These are phyloP conservation scores for Aplocera efformata DNA, from an alignment of 2,888 invertebrate genomes.

Conservation along the genomic window DNA sequence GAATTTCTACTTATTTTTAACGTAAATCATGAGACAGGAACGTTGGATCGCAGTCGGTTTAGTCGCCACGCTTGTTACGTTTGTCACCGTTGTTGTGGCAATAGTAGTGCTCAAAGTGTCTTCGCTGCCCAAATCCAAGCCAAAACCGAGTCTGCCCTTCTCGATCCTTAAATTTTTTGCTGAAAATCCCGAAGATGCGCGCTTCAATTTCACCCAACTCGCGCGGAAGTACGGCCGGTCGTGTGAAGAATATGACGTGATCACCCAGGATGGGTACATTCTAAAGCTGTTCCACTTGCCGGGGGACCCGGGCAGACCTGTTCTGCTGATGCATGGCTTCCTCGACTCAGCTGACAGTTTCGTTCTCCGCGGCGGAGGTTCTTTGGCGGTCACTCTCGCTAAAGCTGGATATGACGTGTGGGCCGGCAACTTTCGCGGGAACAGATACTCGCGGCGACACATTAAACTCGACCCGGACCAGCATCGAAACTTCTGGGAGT, in stretches of 20 bases:
- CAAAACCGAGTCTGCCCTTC: not conserved
- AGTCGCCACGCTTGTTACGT: not conserved
- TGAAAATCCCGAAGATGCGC: conserved; percentile 12
- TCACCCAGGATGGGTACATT: conserved; percentile 38
- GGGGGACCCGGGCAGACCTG: conserved; percentile 22
- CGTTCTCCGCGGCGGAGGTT: conserved; percentile 33
- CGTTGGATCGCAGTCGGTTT: not conserved
- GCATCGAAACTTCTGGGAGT: conserved; percentile 62
- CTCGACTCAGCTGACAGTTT: conserved; percentile 31
- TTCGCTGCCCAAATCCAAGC: not conserved
- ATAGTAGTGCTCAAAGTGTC: not conserved
- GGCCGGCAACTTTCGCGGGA: conserved; percentile 72
- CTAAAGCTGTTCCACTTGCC: conserved; percentile 34
- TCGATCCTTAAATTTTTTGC: not conserved
- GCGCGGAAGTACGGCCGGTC: conserved; percentile 27
- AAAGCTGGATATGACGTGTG: conserved; percentile 66
- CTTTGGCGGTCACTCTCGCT: conserved; percentile 43
- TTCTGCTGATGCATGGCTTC: conserved; percentile 36
- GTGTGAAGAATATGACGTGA: conserved; percentile 23
- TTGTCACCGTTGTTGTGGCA: not conserved
- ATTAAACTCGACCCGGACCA: conserved; percentile 40
- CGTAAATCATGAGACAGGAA: not conserved
- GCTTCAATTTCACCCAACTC: conserved; percentile 24
- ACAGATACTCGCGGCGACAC: conserved; percentile 76
- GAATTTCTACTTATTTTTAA: not conserved